Conservation (phyloP, 2,888 invertebrate species). For the Helicoverpa assulta region DNA sequence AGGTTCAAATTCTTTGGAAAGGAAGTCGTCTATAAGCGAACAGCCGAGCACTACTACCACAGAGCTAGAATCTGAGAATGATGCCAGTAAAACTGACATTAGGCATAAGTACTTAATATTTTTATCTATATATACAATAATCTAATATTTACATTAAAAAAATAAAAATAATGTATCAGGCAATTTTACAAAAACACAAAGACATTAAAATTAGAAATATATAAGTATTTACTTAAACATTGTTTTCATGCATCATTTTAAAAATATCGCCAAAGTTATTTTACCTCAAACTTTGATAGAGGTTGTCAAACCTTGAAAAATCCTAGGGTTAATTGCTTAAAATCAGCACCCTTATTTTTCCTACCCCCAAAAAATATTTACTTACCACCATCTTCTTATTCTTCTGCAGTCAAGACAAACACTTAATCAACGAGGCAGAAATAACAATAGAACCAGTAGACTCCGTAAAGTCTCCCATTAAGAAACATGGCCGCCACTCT, state of each 20-base stretch:
- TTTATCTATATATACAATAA: no score
- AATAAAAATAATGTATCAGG: no score
- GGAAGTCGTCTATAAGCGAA: slow-evolving; percentile 77
- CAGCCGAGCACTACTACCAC: slow-evolving; percentile 54
- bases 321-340: no score
- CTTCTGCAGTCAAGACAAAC: slow-evolving; percentile 80
- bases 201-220: no score
- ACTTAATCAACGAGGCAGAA: slow-evolving; percentile 84
- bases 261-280: no score
- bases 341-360: not conserved
- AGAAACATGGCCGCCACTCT: slow-evolving; percentile 86
- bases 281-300: no score
- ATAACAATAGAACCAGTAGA: slow-evolving; percentile 86
- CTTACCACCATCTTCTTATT: not conserved
- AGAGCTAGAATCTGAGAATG: slow-evolving; percentile 69
- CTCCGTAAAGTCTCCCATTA: slow-evolving; percentile 70
- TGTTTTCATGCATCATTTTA: no score
- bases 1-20: slow-evolving; percentile 81
- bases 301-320: no score
- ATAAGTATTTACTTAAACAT: no score
- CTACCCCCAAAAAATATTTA: not conserved
- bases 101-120: slow-evolving; percentile 50
- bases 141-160: no score
- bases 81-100: slow-evolving; percentile 68
- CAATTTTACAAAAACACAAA: no score